Percentiles rank a stretch among this genome's conserved stretches.
phyloP scores from a whole-genome alignment of 2,113 vertebrate genomes.

The Fukomys damarensis region DNA sequence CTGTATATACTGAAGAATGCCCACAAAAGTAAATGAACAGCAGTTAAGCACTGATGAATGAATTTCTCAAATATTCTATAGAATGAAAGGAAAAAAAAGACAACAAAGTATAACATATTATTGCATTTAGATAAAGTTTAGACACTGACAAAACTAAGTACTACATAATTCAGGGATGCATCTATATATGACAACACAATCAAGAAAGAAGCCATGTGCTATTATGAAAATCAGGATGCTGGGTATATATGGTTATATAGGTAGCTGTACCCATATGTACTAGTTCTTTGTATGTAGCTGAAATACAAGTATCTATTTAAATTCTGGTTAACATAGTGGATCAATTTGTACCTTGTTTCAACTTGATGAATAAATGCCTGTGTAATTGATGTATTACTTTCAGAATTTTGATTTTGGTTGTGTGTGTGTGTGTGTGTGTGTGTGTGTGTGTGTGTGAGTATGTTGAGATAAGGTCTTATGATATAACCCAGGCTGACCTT shows the following conservation, averaged over 20 bases:
- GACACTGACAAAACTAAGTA: conserved; percentile 16
- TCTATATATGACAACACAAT: background rate
- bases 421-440: background rate
- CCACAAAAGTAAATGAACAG: background rate
- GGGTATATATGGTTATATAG: background rate
- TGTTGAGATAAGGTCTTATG: background rate
- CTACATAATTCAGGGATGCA: background rate
- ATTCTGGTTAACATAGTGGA: background rate
- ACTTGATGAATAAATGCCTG: background rate
- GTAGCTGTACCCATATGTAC: background rate
- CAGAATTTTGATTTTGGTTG: background rate
- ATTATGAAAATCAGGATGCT: background rate
- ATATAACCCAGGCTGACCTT: background rate
- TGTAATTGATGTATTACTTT: background rate
- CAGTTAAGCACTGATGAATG: background rate
- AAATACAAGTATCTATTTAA: background rate
- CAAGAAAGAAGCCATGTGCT: background rate
- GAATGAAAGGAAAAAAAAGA: background rate
- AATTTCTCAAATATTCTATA: background rate
- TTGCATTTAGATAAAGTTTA: background rate
- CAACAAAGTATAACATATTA: background rate
- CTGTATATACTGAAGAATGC: background rate
- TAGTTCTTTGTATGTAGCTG: background rate
- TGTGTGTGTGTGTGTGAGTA: background rate
- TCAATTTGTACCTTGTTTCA: background rate